Base-by-base conservation (phyloP, 1,140 invertebrate genomes). In the Hypsibius dujardini region DNA sequence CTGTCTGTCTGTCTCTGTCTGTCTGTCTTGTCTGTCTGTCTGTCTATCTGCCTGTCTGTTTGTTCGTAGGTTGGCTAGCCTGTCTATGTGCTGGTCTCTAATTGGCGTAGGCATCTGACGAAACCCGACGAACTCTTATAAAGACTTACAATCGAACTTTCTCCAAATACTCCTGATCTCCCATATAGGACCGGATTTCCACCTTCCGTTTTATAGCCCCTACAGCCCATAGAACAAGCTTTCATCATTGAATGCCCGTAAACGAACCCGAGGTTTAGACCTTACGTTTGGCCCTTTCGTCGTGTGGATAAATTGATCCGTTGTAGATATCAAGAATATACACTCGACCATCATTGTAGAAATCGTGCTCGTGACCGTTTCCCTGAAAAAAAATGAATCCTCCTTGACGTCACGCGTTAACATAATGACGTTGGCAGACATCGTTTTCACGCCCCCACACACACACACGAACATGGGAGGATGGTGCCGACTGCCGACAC, bases 241-340 rank as follows among this genome's bases (percentile, higher is more conserved):
- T 14, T 71, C 50, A 72, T 28, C 12, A 3, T 72, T 72, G 42
- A 46, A 74, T 28, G 28, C 28, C 45, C 74, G 46, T 1, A 45
- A 67, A 46, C 59, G 15, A 28, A 28, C 28, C 28, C 28, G 28
- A 28, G 28, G 28, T 28, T 28, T 28, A 28, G 28, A 28, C 28
- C 28, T 28, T 28, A 28, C 28, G 28, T 28, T 89, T 90, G 1
- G 89, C 90, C 72, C 78, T 79, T 47, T 83, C 80, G 79, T 92
- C 90, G 74, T 81, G 82, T 1, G 90, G 90, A 78, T 90, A 92
- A 71, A 92, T 90, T 46, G 82, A 78, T 70, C 83, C 81, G 79
- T 93, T 93, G 78, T 89, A 93, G 74, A 91, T 85, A 78, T 92
- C 90, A 82, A 92, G 81, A 74, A 92, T 92, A 76, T 87, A 92